phyloP scores from a whole-genome alignment of 2,888 invertebrate species.

The Dysmachus trigonus region DNA sequence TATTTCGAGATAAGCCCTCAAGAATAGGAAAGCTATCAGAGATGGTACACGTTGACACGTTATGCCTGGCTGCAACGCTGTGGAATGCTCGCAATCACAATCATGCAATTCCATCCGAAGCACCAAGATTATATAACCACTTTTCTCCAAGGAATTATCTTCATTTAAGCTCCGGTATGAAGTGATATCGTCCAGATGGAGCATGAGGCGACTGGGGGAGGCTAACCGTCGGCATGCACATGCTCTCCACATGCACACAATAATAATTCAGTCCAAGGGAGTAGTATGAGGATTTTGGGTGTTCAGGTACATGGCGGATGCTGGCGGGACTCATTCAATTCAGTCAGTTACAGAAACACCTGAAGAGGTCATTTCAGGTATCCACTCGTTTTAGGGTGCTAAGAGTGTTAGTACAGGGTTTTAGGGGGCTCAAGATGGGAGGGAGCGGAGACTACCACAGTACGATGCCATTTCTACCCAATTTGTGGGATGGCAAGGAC shows the following conservation, averaged over 20 bases:
- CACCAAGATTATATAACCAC: constrained; percentile 19
- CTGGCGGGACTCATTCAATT: constrained; percentile 2
- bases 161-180: constrained; percentile 21
- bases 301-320: not conserved
- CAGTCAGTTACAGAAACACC: constrained; percentile 18
- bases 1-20: not conserved
- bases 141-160: constrained; percentile 16
- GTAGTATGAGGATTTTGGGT: not conserved
- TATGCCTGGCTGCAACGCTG: not conserved
- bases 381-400: not conserved
- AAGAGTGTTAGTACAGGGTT: too few species aligned
- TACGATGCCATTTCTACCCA: not conserved
- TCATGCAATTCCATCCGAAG: constrained; percentile 1
- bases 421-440: too few species aligned
- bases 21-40: not conserved
- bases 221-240: not conserved
- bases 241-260: not conserved
- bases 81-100: not conserved
- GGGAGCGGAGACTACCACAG: not conserved
- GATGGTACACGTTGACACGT: not conserved
- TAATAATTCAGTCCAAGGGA: not conserved
- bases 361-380: constrained; percentile 4
- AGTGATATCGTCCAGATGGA: not conserved
- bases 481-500: not conserved
- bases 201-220: not conserved